Evolutionary conservation across 2,113 vertebrate genomes (phyloP).

Genomic region (Murina feae): DNA sequence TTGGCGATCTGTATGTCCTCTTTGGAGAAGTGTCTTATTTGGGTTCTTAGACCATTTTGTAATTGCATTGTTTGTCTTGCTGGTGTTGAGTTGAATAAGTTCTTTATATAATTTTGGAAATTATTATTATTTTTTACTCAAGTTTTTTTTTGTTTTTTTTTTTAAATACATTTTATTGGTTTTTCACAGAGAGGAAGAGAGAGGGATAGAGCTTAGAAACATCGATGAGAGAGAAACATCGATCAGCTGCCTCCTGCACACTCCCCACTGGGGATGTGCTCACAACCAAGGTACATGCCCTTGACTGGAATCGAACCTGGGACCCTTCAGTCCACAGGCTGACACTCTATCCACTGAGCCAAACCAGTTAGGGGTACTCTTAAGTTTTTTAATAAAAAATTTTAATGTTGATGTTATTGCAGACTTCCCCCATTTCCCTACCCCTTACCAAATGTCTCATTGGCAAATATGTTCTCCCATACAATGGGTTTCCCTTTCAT

Average conservation of each 20-base stretch:
- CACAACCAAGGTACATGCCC: too few relatives aligned
- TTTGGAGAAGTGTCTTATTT: not conserved
- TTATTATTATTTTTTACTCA: not conserved
- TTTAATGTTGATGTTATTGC: not conserved
- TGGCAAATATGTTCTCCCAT: not conserved
- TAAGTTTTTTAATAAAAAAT: not conserved
- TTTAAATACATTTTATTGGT: too few relatives aligned
- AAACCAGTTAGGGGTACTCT: too few relatives aligned
- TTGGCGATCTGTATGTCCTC: not conserved
- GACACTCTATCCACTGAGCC: too few relatives aligned
- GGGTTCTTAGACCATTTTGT: not conserved
- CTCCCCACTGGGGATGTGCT: too few relatives aligned
- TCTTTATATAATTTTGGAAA: not conserved
- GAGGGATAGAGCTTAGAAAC: too few relatives aligned
- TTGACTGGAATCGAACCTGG: too few relatives aligned
- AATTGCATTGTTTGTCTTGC: not conserved
- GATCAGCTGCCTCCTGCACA: too few relatives aligned
- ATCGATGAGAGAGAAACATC: too few relatives aligned
- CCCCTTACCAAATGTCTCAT: not conserved
- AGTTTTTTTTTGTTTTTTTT: too few relatives aligned
- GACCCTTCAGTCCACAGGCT: too few relatives aligned
- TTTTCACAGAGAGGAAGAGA: too few relatives aligned
- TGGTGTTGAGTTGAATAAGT: not conserved
- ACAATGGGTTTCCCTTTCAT: not conserved
- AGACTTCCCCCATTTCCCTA: not conserved